Evolutionary conservation across 2,797 vertebrate genomes (phyloP), one percentile per base, ranked within the genome.

Genomic region (Naso thynnoides): DNA sequence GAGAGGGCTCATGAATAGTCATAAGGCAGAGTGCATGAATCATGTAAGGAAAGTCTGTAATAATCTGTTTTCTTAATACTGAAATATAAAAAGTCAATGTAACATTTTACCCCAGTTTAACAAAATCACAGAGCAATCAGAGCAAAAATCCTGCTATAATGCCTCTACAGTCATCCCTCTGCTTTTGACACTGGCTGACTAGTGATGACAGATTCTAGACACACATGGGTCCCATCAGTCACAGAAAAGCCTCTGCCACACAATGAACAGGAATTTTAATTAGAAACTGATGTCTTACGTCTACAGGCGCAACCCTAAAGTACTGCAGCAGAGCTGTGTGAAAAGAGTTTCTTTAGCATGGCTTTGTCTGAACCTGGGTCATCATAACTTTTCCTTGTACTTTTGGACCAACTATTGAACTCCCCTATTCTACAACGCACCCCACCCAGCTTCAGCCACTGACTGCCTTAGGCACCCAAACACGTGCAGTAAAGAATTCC

Each of bases 261-360:
- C 62, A 91, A 86, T 82, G 85, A 91, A 86, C 68, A 84, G 49
- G 73, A 56, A 76, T 87, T 81, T 89, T 90, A 88, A 93, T 91
- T 85, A 66, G 75, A 83, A 92, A 79, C 85, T 76, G 76, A 79
- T 93, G 92, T 73, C 76, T 83, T 45, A 27, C 52, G 76, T 78
- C 77, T 86, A 29, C 53, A 65, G 52, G 45, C 61, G 15, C 60
- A 75, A 67, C 69, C 49, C 44, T 48, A 36, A 72, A 65, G 3
- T 27, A 57, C 64, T 14, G 23, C 59, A 75, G 64, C 6, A 56
- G 58, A 74, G 44, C 54, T 42, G 52, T 58, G 27, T 7, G 42
- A 27, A 42, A 50, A 53, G 73, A 68, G 45, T 56, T 76, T 47
- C 59, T 81, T 49, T 44, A 56, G 42, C 56, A 29, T 36, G 73